Base-by-base conservation (phyloP, 2,113 vertebrate genomes). In the Sander vitreus region DNA sequence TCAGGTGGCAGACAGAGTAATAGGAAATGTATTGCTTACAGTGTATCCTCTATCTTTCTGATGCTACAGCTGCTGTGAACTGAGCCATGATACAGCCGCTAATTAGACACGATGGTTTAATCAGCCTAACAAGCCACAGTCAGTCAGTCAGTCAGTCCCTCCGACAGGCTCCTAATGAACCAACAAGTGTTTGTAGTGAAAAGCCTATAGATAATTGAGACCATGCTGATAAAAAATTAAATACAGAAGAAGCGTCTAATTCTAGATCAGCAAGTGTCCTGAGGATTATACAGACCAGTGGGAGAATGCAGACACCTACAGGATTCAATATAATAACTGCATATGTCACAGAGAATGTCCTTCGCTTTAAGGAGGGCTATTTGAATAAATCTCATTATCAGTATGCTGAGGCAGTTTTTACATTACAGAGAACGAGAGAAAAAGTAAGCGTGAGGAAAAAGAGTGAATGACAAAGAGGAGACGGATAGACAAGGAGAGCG, bases 311-410 rank as follows among this genome's bases (percentile, higher is more conserved):
- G 69, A 86, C 81, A 82, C 39, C 86, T 67, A 81, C 73, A 67
- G 23, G 82, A 86, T 85, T 80, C 64, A 66, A 63, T 77, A 21
- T 64, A 85, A 81, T 67, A 83, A 87, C 68, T 48, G 76, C 73
- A 80, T 68, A 86, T 87, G 85, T 87, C 81, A 80, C 7, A 72
- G 74, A 67, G 80, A 84, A 82, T 73, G 81, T 87, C 90, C 85
- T 89, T 93, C 51, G 64, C 82, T 89, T 82, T 80, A 76, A 86
- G 85, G 76, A 84, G 84, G n/a, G 43, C 72, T 73, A 88, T 93
- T 93, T 92, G 80, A 92, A 91, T 92, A 92, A 92, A 93, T 88
- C 88, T 85, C 69, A 92, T 94, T 93, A 94, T 91, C 87, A 85
- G 91, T 74, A 81, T 92, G 93, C 92, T 92, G 89, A 94, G 85